These are phyloP conservation scores for Scomberomorus guttatus DNA, from an alignment of 2,797 vertebrate genomes.

Conservation along the genomic window DNA sequence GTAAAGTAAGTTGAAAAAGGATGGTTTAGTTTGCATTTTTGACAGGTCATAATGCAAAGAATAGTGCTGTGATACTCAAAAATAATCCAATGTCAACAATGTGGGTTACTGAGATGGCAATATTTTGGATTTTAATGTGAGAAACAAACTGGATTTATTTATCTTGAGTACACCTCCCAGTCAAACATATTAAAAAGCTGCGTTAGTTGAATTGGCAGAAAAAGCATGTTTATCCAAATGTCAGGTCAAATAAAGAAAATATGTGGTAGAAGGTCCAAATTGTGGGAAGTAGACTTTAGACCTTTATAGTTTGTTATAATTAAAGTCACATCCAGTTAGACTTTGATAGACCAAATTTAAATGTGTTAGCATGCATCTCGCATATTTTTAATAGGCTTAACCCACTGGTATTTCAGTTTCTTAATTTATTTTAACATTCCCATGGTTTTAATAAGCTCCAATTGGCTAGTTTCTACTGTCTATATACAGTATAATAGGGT, in stretches of 20 bases:
- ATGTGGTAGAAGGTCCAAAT: slow-evolving; percentile 12
- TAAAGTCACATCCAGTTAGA: slow-evolving; percentile 31
- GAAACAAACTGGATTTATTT: slow-evolving; percentile 35
- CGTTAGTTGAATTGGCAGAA: slow-evolving; percentile 29
- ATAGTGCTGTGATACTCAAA: neutral
- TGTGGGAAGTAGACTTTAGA: slow-evolving; percentile 2
- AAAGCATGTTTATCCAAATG: slow-evolving; percentile 32
- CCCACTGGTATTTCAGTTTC: slow-evolving; percentile 17
- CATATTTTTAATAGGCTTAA: slow-evolving; percentile 13
- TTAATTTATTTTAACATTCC: slow-evolving; percentile 10
- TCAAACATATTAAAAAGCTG: slow-evolving; percentile 27
- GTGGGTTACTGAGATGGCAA: slow-evolving; percentile 5
- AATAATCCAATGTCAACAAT: slow-evolving; percentile 3
- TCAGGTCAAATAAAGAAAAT: slow-evolving; percentile 40
- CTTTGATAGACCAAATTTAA: slow-evolving; percentile 21
- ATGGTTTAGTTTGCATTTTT: slow-evolving; percentile 20
- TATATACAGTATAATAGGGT: neutral
- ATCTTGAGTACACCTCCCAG: slow-evolving; percentile 25
- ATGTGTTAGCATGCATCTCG: slow-evolving; percentile 12
- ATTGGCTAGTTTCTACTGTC: neutral
- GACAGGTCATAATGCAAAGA: neutral
- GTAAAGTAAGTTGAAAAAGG: slow-evolving; percentile 1
- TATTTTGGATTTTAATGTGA: slow-evolving; percentile 32
- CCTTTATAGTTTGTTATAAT: slow-evolving; percentile 36
- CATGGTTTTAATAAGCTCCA: neutral